Conservation (phyloP, 1,140 invertebrate genomes). For the Drosophila carrolli region DNA sequence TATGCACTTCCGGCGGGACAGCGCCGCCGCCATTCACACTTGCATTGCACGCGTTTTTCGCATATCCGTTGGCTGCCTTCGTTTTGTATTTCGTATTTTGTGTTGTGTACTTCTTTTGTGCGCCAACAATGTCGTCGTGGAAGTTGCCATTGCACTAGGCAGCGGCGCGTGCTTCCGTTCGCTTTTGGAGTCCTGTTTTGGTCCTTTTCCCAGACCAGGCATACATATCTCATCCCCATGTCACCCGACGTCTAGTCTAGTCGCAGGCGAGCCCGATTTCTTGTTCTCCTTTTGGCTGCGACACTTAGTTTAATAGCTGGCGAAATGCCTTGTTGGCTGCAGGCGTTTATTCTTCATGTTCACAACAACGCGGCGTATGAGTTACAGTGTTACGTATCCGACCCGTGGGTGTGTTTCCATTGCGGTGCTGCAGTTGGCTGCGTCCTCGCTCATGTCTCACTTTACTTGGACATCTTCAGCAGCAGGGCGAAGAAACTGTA, state of each 20-base stretch:
- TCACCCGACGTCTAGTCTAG: slow-evolving; percentile 40
- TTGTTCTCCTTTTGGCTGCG: slow-evolving; percentile 55
- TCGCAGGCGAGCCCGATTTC: slow-evolving; percentile 46
- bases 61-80: slow-evolving; percentile 62
- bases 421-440: slow-evolving; percentile 12
- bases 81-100: slow-evolving; percentile 36
- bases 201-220: slow-evolving; percentile 11
- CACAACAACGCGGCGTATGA: slow-evolving; percentile 48
- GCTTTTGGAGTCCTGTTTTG: slow-evolving; percentile 10
- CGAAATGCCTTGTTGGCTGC: slow-evolving; percentile 54
- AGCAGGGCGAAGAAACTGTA: slow-evolving; percentile 77
- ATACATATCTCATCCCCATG: slow-evolving; percentile 2
- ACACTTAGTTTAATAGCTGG: slow-evolving; percentile 69
- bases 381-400: slow-evolving; percentile 48
- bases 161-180: slow-evolving; percentile 54
- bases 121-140: slow-evolving; percentile 56
- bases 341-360: slow-evolving; percentile 45
- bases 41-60: slow-evolving; percentile 78
- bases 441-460: neutral
- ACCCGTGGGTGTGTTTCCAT: slow-evolving; percentile 41
- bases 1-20: slow-evolving; percentile 70
- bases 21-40: slow-evolving; percentile 55
- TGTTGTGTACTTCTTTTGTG: slow-evolving; percentile 53
- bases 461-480: slow-evolving; percentile 70
- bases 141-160: slow-evolving; percentile 47